Evolutionary conservation across 1,140 invertebrate species (phyloP).

Genomic region (Panulirus ornatus): DNA sequence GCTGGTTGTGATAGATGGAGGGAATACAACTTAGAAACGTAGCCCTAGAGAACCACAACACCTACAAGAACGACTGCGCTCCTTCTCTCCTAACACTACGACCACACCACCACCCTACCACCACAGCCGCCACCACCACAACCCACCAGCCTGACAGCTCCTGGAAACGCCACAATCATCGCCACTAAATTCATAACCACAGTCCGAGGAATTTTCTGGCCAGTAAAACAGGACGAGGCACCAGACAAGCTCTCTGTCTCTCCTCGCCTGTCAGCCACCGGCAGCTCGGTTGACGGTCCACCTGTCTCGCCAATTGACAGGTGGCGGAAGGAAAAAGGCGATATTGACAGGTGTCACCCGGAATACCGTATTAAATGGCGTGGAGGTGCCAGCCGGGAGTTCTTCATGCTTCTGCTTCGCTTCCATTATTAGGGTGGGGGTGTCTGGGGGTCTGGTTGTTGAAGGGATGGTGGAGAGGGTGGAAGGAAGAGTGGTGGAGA

Average conservation of each 20-base stretch:
- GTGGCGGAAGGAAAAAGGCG: conserved; percentile 68
- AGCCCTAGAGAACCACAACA: too few relatives aligned
- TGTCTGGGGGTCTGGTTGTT: too few relatives aligned
- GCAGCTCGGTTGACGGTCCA: conserved; percentile 58
- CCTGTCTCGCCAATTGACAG: conserved; percentile 68
- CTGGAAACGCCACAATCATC: background rate
- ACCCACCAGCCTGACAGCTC: background rate
- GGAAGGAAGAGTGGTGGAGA: background rate
- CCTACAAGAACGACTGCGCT: too few relatives aligned
- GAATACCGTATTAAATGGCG: conserved; percentile 66
- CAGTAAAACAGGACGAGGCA: conserved; percentile 37
- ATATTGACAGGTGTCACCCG: conserved; percentile 63
- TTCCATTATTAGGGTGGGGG: conserved; percentile 23
- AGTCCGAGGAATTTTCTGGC: background rate
- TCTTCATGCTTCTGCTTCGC: conserved; percentile 50
- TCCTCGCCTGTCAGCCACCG: conserved; percentile 56
- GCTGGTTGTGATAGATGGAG: too few relatives aligned
- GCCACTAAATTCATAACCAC: background rate
- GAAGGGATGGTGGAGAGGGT: too few relatives aligned
- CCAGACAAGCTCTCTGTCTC: conserved; percentile 29
- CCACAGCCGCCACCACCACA: background rate
- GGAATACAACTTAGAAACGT: too few relatives aligned
- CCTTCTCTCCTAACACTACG: background rate
- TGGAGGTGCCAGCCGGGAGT: conserved; percentile 33
- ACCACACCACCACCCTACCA: background rate